These are phyloP conservation scores for Pantelozetes paolii DNA, from an alignment of 2,888 invertebrate species.

Conservation along the genomic window DNA sequence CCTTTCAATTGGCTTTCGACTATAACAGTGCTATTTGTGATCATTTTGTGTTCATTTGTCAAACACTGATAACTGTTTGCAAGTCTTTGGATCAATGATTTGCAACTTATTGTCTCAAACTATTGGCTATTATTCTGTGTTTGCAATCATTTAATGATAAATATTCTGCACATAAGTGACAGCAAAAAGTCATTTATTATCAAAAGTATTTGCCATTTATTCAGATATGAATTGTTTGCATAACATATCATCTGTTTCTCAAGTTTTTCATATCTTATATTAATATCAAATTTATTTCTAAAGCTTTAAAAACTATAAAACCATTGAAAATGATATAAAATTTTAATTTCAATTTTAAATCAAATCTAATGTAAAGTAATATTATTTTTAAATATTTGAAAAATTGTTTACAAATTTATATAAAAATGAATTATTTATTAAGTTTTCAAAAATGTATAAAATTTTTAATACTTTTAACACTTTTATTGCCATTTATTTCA, in stretches of 20 bases:
- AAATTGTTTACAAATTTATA: not conserved
- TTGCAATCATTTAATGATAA: not conserved
- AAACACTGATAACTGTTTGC: conserved; percentile 33
- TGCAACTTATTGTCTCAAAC: conserved; percentile 4
- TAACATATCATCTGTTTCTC: not conserved
- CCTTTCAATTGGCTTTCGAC: conserved; percentile 17
- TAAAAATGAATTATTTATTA: conserved; percentile 10
- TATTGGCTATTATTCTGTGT: conserved; percentile 1
- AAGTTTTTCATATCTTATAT: too few species aligned
- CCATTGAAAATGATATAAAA: too few species aligned
- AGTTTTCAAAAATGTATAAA: too few species aligned
- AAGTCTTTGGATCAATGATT: conserved; percentile 32
- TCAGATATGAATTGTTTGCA: not conserved
- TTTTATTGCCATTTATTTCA: conserved; percentile 5
- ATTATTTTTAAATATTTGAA: too few species aligned
- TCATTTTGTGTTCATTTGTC: conserved; percentile 31
- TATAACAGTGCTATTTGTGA: conserved; percentile 15
- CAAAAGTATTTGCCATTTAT: not conserved
- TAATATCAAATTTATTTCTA: too few species aligned
- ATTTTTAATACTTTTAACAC: not conserved
- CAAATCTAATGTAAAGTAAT: too few species aligned
- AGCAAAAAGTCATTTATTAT: not conserved
- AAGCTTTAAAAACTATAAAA: too few species aligned
- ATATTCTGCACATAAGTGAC: not conserved
- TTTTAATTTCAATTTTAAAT: too few species aligned